Evolutionary conservation across 2,888 invertebrate genomes (phyloP), one percentile per base, ranked within the genome.

Genomic region (Caenorhabditis sp.): DNA sequence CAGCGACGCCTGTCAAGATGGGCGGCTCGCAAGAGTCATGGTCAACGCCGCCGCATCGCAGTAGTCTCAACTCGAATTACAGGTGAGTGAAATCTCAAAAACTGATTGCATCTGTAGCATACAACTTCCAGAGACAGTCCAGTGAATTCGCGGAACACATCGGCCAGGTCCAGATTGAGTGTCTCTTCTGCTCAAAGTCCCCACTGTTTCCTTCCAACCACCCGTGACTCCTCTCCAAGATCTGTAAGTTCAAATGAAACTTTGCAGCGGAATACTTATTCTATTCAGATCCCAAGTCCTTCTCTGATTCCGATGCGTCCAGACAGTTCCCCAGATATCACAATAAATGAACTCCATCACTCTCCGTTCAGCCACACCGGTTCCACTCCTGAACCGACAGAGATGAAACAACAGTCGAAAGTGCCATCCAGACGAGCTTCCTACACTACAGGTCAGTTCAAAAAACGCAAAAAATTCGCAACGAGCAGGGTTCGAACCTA

Each of bases 401-500:
- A 74, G 9, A 70, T 65, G 24, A 61, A 61, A 15, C 47, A 44
- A n/a, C 15, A 13, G 0, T 56, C 67, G 1, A 79, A 65, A 51
- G 61, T 55, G 9, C 69, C 74, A 64, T 64, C 80, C 1, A 22
- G 80, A 51, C 51, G 80, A 24, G 72, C 80, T 28, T 80, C 80
- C 4, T 80, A 80, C 61, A 76, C 65, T 11, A 65, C 62, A n/a
- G 71, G 72, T 72, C 0, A 50, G 77, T 68, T n/a, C 47, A n/a
- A 56, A 55, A 47, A 18, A 20, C 1, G n/a, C 22, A 50, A 56
- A 62, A 71, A 67, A 88, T 85, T 79, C 88, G 89, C 89, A 86
- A 87, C 92, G 91, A 93, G 93, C 94, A 94, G 94, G 94, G 94
- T 94, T 94, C 94, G 94, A 94, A 94, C 94, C 94, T 94, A 93